Base-by-base conservation (phyloP, 2,888 invertebrate species). In the Dinocampus coccinellae region DNA sequence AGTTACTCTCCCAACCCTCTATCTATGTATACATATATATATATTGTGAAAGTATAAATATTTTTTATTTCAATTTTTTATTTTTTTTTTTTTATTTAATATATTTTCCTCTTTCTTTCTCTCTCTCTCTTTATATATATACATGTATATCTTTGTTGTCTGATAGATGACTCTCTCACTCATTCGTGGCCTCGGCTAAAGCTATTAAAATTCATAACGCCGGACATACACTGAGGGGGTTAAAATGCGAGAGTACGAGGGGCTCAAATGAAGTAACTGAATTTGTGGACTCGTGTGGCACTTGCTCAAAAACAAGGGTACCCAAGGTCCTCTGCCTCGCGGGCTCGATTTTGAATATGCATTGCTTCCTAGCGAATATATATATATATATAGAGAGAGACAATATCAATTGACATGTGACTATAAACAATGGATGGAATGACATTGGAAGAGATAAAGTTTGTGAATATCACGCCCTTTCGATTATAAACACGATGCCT, bases 121-220 rank as follows among this genome's bases (percentile, higher is more conserved):
- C 16, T 47, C 16, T 47, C 47, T 47, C 39, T 47, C 29, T 66
- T 16, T 47, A 29, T 26, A 39, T 66, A 22, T 65, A 55, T 53
- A 34, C 10, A 42, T 34, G 20, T 36, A 13, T 66, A 34, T 34
- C 34, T 13, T 53, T 33, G 78, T 65, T 73, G 61, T 62, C 72
- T 73, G 67, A 29, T 58, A n/a, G 26, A 16, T 58, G 16, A 57
- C 72, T 60, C 72, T 68, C 77, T 73, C 79, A 75, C 77, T 74
- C 80, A 77, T 79, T 67, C 22, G 26, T 47, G 47, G 79, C 77
- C 81, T 81, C 81, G 80, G 82, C 81, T 86, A 87, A 86, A 85
- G 86, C 85, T 85, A 86, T 87, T 86, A 86, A 87, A 87, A 87
- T 87, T 87, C 87, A 87, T 87, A 87, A 87, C 86, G 83, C 85